Evolutionary conservation across 2,113 vertebrate species (phyloP), one percentile per base, ranked within the genome.

Genomic region (Osmerus eperlanus): DNA sequence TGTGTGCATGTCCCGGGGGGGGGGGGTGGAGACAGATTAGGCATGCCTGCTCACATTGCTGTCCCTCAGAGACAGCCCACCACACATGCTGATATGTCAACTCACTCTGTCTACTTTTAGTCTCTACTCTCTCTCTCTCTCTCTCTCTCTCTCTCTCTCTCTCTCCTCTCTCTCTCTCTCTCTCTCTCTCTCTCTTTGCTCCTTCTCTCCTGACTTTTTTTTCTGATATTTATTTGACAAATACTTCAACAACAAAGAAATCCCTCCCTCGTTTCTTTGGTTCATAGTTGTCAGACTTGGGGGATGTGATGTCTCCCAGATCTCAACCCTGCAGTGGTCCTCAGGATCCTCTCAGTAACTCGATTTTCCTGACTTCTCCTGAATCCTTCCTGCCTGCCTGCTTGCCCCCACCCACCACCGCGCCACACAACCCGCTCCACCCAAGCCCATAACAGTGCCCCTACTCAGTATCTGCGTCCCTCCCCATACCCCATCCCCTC

Each of bases 171-270:
- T 1, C 60, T 41, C 11, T 47, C 9, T 32, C 19, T 15, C 5
- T 25, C 61, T 28, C 28, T 15, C 13, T 36, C 28, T 71, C 54
- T 71, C 4, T 29, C 47, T 58, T 19, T 29, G 78, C 73, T 72
- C 65, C 72, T 69, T 67, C 15, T n/a, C 12, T 15, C 1, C 4
- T 5, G 61, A 1, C 14, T 59, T 25, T 15, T 66, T 14, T 21
- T 53, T 5, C 8, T 32, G 29, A 7, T 7, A 36, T 36, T 36
- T 36, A 12, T 47, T 47, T 11, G 7, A 47, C 1, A 47, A 47
- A 47, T 47, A 47, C 41, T 12, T 9, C 32, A 3, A 3, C 32
- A 3, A 32, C 32, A 32, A 32, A 32, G 6, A 32, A 32, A 32
- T 23, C 23, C 23, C 23, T 23, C 23, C 41, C 41, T 12, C 41